Evolutionary conservation across 2,113 vertebrate species (phyloP).

Genomic region (Catharus fuscescens): DNA sequence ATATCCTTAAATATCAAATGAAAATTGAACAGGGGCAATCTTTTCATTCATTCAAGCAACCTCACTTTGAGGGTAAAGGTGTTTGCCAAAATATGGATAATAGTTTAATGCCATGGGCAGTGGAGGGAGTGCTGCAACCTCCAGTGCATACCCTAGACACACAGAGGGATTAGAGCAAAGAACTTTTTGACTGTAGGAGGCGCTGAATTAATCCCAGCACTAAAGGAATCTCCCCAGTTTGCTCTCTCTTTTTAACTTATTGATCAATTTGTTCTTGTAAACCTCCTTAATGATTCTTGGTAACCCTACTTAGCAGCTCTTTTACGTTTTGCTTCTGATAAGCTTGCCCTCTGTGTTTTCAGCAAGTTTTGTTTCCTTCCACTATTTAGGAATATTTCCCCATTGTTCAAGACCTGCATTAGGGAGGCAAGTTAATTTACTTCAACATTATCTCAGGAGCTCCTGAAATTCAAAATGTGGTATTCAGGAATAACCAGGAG

Average conservation of each 20-base stretch:
- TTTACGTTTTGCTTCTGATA: not conserved
- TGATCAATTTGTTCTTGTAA: not conserved
- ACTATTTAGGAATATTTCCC: not conserved
- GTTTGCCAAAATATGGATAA: not conserved
- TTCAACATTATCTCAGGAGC: not conserved
- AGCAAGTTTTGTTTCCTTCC: not conserved
- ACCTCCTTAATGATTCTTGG: not conserved
- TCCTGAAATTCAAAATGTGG: not conserved
- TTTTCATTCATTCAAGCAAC: not conserved
- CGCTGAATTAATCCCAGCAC: not conserved
- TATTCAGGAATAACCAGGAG: not conserved
- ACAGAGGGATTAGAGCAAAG: not conserved
- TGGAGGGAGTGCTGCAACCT: not conserved
- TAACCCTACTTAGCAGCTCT: not conserved
- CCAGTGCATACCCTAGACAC: accelerated
- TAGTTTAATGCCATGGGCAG: accelerated
- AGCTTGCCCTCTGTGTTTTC: not conserved
- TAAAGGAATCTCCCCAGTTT: not conserved
- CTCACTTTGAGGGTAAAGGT: not conserved
- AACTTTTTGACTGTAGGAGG: not conserved
- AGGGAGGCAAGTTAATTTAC: not conserved
- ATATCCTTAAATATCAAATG: not conserved
- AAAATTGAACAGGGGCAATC: not conserved
- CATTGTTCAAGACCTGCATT: not conserved
- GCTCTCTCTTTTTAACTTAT: not conserved